Percentiles rank a stretch among this genome's conserved stretches.
Conservation (phyloP, 2,113 vertebrate species). For the Chauna torquata region DNA sequence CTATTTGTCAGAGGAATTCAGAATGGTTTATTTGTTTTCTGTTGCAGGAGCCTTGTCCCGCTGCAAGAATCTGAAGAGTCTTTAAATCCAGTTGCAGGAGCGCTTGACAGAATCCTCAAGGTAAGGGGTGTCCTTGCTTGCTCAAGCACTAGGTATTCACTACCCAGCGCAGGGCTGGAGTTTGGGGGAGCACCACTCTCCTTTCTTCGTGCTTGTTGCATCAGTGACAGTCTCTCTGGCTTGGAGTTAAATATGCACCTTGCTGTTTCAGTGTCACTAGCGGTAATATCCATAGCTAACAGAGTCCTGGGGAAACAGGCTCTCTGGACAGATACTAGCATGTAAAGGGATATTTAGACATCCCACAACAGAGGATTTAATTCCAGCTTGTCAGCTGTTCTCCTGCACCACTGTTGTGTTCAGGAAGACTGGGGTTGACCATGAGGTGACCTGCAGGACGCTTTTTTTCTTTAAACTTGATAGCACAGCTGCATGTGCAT, state of each 20-base stretch:
- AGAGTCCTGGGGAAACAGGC: neutral
- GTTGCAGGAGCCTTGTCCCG: neutral
- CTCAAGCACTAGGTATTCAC: neutral
- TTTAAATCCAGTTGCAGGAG: neutral
- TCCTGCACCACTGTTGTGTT: neutral
- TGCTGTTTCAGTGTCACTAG: neutral
- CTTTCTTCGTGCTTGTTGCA: accelerated
- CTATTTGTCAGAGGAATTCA: accelerated
- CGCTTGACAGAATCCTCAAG: neutral
- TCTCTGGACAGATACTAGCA: neutral
- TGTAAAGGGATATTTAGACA: neutral
- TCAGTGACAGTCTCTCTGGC: neutral
- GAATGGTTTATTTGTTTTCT: neutral
- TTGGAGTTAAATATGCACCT: neutral
- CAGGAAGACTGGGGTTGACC: neutral
- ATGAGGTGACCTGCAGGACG: neutral
- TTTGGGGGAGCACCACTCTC: neutral
- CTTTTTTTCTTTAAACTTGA: neutral
- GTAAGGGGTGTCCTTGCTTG: neutral
- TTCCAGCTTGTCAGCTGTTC: neutral
- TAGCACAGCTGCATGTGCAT: neutral
- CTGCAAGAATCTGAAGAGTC: neutral
- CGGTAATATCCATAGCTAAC: neutral
- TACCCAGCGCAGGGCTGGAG: neutral
- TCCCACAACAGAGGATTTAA: neutral